Base-by-base conservation (phyloP, 2,888 invertebrate species). In the Atethmia centrago region DNA sequence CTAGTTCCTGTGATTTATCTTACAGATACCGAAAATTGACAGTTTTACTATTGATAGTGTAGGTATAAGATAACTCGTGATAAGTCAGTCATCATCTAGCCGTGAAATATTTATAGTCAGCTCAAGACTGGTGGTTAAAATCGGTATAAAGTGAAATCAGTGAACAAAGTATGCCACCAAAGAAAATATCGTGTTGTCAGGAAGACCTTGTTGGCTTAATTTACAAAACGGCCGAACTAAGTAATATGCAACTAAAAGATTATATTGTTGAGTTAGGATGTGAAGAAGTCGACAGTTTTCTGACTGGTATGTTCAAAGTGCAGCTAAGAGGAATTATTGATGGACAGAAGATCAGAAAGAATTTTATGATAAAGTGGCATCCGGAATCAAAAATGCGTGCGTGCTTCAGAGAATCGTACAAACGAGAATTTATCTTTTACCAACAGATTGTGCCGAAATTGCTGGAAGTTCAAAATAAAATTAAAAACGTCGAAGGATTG, bases 401-500 rank as follows among this genome's bases (percentile, higher is more conserved):
- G 28, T 83, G 88, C 68, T 94, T 93, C 72, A 89, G 93, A 80
- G 89, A 92, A 74, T 88, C 89, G 1, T 93, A 93, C 71, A 89
- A 85, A 64, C 90, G 94, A 67, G 94, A 94, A 84, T 88, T 84
- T 72, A 81, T 90, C 9, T 92, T 92, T 82, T 91, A 90, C 80
- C 75, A 85, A 69, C 67, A 82, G 42, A 84, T 93, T 16, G 83
- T 90, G 47, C 94, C 94, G 3, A 88, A 87, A 59, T 81, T 92
- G 49, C 80, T 95, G 45, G 87, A 91, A 64, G 88, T 93, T 47
- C 94, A 95, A 86, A 89, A 82, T 59, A 85, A 74, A 64, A 90
- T 90, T 61, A 90, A 90, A 78, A 84, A 92, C 55, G 92, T 93
- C 14, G 93, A 94, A 85, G 94, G 94, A 62, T 87, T 94, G 71